phyloP scores from a whole-genome alignment of 2,797 vertebrate species.

The Toxotes lorentzi region DNA sequence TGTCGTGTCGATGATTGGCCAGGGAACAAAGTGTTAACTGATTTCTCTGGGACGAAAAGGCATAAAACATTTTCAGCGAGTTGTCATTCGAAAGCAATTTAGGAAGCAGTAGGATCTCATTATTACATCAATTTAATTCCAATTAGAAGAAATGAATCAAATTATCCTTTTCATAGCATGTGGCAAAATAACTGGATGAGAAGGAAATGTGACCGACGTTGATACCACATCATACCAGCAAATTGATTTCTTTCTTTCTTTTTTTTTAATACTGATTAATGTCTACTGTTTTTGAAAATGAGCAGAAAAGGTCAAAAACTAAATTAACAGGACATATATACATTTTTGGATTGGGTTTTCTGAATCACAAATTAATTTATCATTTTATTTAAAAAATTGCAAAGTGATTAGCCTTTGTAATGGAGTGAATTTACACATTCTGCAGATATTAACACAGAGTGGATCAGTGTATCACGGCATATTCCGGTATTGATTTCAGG shows the following conservation, averaged over 20 bases:
- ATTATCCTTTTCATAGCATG: slow-evolving; percentile 74
- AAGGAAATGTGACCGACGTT: slow-evolving; percentile 52
- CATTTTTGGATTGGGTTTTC: slow-evolving; percentile 22
- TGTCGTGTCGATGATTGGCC: slow-evolving; percentile 28
- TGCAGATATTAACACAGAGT: background rate
- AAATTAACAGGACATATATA: slow-evolving; percentile 39
- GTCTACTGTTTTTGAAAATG: slow-evolving; percentile 41
- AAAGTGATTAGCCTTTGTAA: slow-evolving; percentile 12
- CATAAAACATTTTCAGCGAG: slow-evolving; percentile 51
- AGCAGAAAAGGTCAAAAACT: slow-evolving; percentile 49
- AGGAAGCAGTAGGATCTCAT: slow-evolving; percentile 73
- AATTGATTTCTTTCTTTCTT: slow-evolving; percentile 45
- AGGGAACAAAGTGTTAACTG: slow-evolving; percentile 65
- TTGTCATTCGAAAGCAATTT: slow-evolving; percentile 79
- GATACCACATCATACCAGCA: slow-evolving; percentile 55
- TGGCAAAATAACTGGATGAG: slow-evolving; percentile 65
- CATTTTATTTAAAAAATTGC: slow-evolving; percentile 3
- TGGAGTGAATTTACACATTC: slow-evolving; percentile 1
- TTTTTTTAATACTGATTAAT: slow-evolving; percentile 26
- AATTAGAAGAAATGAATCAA: slow-evolving; percentile 79
- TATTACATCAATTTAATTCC: slow-evolving; percentile 80
- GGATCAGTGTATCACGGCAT: background rate
- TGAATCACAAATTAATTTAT: slow-evolving; percentile 33
- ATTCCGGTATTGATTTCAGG: background rate
- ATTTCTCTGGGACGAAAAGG: slow-evolving; percentile 51